Conservation (phyloP, 2,113 vertebrate species). For the Daphoenositta chrysoptera region DNA sequence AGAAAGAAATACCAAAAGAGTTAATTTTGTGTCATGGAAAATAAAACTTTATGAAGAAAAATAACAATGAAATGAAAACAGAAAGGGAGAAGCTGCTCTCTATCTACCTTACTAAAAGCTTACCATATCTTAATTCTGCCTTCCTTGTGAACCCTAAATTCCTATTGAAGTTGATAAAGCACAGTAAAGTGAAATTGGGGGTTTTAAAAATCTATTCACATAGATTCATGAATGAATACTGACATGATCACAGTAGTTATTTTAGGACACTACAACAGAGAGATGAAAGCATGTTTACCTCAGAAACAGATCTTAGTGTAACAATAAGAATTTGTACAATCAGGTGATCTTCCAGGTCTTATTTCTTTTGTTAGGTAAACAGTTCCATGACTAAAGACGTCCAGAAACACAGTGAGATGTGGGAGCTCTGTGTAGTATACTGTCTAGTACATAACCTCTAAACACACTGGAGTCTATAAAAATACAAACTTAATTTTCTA, state of each 20-base stretch:
- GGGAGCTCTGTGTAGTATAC: background rate
- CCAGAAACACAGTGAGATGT: background rate
- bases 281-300: background rate
- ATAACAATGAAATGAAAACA: background rate
- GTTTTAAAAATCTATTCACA: background rate
- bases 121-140: background rate
- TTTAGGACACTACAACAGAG: background rate
- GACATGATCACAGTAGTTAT: background rate
- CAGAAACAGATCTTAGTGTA: background rate
- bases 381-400: background rate
- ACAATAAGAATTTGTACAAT: background rate
- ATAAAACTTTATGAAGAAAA: background rate
- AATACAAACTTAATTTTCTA: background rate
- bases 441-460: background rate
- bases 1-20: background rate
- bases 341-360: background rate
- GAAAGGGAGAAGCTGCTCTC: background rate
- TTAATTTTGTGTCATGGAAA: background rate
- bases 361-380: background rate
- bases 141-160: background rate
- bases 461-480: background rate
- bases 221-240: background rate
- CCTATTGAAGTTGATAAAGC: background rate
- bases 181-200: background rate
- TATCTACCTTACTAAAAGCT: background rate